These are phyloP conservation scores for Rhabdornis inornatus DNA, from an alignment of 2,113 vertebrate species.

Conservation along the genomic window DNA sequence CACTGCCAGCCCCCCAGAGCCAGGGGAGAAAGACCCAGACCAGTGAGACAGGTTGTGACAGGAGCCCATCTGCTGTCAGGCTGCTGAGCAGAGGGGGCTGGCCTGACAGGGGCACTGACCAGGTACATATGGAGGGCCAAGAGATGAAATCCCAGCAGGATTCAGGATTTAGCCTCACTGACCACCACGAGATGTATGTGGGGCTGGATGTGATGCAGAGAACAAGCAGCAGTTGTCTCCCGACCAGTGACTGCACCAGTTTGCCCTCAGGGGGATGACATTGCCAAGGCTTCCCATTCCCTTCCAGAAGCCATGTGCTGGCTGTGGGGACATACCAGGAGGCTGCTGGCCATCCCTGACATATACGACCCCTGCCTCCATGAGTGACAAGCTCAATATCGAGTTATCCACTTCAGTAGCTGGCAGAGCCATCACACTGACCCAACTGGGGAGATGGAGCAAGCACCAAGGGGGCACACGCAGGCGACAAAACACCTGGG, in stretches of 20 bases:
- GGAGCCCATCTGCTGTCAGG: neutral
- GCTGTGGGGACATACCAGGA: neutral
- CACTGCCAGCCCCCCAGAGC: neutral
- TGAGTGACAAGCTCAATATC: neutral
- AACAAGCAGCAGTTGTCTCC: neutral
- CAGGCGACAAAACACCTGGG: neutral
- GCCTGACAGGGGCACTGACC: neutral
- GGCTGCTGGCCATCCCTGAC: neutral
- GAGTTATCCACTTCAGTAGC: neutral
- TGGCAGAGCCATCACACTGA: neutral
- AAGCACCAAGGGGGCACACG: neutral
- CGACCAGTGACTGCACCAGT: neutral
- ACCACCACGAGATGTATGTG: rapidly evolving
- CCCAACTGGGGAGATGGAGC: neutral
- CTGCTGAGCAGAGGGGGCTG: neutral
- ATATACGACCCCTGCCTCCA: neutral
- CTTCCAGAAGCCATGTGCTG: rapidly evolving
- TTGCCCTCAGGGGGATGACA: neutral
- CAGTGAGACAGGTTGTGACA: neutral
- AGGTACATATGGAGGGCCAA: neutral
- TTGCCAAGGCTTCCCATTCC: neutral
- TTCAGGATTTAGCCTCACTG: neutral
- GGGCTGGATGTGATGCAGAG: neutral
- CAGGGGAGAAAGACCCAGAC: neutral
- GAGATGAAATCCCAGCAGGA: slow-evolving; percentile 41